Evolutionary conservation across 2,888 invertebrate species (phyloP).

Genomic region (Ashinkailepas kermadecensis): DNA sequence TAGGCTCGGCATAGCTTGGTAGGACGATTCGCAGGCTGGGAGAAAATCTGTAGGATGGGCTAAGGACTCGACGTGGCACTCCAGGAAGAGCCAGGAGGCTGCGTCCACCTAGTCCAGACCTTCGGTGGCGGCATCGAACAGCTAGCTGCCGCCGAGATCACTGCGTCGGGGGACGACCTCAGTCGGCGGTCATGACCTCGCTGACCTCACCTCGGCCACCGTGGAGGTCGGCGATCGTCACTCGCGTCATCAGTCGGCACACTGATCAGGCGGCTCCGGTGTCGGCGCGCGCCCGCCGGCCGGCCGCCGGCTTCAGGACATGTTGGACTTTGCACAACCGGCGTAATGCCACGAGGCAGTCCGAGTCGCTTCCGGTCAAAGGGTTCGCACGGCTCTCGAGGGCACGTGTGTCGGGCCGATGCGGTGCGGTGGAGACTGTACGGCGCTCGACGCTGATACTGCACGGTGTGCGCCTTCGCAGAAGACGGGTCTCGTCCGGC

Average conservation of each 20-base stretch:
- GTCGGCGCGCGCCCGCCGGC: neutral
- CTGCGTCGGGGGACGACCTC: neutral
- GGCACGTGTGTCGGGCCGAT: neutral
- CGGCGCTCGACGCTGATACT: neutral
- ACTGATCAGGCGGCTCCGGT: no score
- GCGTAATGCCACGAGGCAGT: neutral
- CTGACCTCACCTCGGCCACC: neutral
- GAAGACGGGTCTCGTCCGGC: neutral
- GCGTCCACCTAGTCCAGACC: no score
- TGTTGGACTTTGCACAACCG: neutral
- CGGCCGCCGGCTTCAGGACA: neutral
- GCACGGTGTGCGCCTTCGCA: neutral
- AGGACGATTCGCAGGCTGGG: no score
- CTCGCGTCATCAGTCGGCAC: no score
- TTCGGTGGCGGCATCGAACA: no score
- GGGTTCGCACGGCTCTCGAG: neutral
- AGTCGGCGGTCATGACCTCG: neutral
- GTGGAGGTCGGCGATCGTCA: no score
- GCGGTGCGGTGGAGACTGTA: neutral
- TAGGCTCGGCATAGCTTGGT: no score
- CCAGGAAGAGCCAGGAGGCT: no score
- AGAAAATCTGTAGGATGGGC: no score
- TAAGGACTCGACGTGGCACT: no score
- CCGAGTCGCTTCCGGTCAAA: neutral
- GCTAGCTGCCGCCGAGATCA: neutral